Conservation (phyloP, 2,113 vertebrate genomes). For the Equus przewalskii region DNA sequence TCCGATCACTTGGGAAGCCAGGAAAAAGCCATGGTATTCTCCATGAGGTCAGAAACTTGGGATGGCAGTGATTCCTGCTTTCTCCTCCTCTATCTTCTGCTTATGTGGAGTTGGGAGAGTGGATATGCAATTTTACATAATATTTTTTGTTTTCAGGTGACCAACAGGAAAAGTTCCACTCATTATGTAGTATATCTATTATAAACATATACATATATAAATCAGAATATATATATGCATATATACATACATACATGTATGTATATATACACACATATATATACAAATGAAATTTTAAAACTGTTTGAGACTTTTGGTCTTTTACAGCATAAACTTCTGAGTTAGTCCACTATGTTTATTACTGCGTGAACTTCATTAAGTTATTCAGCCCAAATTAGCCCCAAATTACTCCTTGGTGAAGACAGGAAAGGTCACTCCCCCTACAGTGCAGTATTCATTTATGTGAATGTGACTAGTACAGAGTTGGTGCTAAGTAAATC, state of each 20-base stretch:
- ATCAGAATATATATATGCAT: not conserved
- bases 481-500: not conserved
- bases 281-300: conserved; percentile 17
- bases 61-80: not conserved
- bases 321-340: not conserved
- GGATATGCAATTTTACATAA: not conserved
- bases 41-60: not conserved
- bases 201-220: not conserved
- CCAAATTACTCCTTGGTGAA: not conserved
- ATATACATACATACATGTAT: not conserved
- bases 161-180: not conserved
- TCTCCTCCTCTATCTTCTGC: not conserved
- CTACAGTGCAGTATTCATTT: not conserved
- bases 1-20: not conserved
- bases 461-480: not conserved
- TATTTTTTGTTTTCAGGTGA: not conserved
- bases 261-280: not conserved
- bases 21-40: not conserved
- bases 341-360: not conserved
- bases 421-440: not conserved
- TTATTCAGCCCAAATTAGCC: not conserved
- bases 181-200: not conserved
- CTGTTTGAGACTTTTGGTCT: not conserved
- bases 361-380: not conserved
- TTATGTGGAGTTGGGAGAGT: not conserved